Percentiles rank a stretch among this genome's conserved stretches.
These are phyloP conservation scores for Gorsachius goisagi DNA, from an alignment of 2,113 vertebrate species.

Conservation along the genomic window DNA sequence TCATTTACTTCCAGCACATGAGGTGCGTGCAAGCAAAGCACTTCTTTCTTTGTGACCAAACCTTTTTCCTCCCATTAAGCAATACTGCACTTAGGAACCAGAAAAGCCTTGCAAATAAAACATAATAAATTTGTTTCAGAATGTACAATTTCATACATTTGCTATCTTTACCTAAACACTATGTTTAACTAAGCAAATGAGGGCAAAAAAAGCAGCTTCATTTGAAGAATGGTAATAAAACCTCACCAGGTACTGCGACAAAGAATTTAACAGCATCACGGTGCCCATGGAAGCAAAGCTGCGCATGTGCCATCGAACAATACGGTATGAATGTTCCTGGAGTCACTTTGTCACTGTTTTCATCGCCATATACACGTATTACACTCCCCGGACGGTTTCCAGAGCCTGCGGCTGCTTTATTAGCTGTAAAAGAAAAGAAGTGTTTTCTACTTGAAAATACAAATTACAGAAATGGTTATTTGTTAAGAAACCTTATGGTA, in stretches of 20 bases:
- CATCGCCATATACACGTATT: slow-evolving; percentile 92
- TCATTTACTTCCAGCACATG: not conserved
- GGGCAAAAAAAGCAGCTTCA: not conserved
- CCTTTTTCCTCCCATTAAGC: not conserved
- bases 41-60: not conserved
- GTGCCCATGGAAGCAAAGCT: slow-evolving; percentile 98
- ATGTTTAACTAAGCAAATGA: not conserved
- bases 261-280: slow-evolving; percentile 98
- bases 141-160: not conserved
- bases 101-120: not conserved
- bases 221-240: not conserved
- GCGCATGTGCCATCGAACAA: slow-evolving; percentile 97
- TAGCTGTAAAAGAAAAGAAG: slow-evolving; percentile 73
- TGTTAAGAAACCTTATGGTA: slow-evolving; percentile 71
- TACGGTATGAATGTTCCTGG: slow-evolving; percentile 93
- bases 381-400: slow-evolving; percentile 84
- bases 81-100: not conserved
- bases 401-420: slow-evolving; percentile 80
- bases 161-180: not conserved
- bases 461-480: slow-evolving; percentile 29
- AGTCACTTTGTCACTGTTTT: slow-evolving; percentile 93
- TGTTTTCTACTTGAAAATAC: slow-evolving; percentile 47
- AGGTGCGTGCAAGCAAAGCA: not conserved
- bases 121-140: not conserved
- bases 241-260: slow-evolving; percentile 91